Conservation (phyloP, 2,797 vertebrate species). For the Cirrhinus molitorella region DNA sequence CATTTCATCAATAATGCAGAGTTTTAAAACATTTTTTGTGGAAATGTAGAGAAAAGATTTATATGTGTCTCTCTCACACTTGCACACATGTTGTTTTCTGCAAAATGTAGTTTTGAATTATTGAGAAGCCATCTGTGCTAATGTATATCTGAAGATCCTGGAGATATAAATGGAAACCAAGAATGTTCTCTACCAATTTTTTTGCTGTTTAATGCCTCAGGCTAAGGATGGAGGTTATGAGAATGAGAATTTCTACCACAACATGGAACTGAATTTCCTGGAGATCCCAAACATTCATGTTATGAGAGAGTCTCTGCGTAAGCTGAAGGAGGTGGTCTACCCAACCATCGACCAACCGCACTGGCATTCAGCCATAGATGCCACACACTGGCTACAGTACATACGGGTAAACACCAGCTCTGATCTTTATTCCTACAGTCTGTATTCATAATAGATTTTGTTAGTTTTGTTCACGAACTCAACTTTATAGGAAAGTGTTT, state of each 20-base stretch:
- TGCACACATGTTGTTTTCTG: not conserved
- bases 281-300: constrained; percentile 97
- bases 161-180: constrained; percentile 63
- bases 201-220: constrained; percentile 67
- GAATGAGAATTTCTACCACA: constrained; percentile 90
- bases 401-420: constrained; percentile 72
- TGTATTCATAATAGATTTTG: not conserved
- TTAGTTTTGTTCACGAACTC: not conserved
- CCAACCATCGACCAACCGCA: constrained; percentile 90
- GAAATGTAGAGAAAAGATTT: not conserved
- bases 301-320: constrained; percentile 94
- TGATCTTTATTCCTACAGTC: not conserved
- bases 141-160: constrained; percentile 76
- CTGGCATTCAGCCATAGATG: constrained; percentile 91
- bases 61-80: not conserved
- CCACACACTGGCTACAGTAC: constrained; percentile 95
- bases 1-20: not conserved
- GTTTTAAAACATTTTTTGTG: not conserved
- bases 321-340: constrained; percentile 92
- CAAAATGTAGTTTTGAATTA: constrained; percentile 35
- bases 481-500: not conserved
- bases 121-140: constrained; percentile 13
- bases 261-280: constrained; percentile 90
- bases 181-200: not conserved
- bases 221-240: constrained; percentile 95